Base-by-base conservation (phyloP, 2,797 vertebrate species). In the Urocyon cinereoargenteus region DNA sequence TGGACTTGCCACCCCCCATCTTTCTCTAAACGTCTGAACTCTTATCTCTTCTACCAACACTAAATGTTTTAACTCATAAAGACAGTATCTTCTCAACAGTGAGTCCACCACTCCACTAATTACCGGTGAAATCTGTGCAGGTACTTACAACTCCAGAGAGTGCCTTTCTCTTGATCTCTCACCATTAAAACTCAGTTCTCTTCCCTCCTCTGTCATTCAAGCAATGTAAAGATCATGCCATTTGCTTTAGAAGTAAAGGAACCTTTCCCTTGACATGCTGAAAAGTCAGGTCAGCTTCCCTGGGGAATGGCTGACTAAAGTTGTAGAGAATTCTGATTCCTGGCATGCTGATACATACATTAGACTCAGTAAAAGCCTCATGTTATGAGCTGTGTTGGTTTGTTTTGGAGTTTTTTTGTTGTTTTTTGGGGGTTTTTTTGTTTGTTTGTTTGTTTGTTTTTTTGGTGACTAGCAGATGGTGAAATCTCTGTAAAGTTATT, bases 391-490 rank as follows among this genome's bases (percentile, higher is more conserved):
- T 97, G 31, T 59, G 79, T 91, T 95, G 40, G 22, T 36, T 49
- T 49, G 40, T 26, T 6, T 70, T 45, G 40, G 40, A 45, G 28
- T 70, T 77, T 26, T 75, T 75, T 98, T 95, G 97, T 40, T 40
- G 22, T 36, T 49, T 49, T 45, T 26, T 6, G 36, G n/a, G n/a
- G n/a, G 28, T 70, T 77, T 26, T 75, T 75, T 98, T 95, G 97
- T 40, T 77, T 97, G n/a, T 16, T 55, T 55, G 22, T 36, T 49
- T 28, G n/a, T 26, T 6, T 36, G 14, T 70, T 75, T 26, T 75
- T 75, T 98, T 95, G 97, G 87, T 94, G 94, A 97, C 86, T 75
- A 97, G 90, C 96, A 98, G 96, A 98, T 96, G 96, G 97, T 26
- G 97, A 97, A 96, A 97, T 97, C 91, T 96, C 86, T 97, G 93